Base-by-base conservation (phyloP, 2,888 invertebrate genomes). In the Sclerodermus sp. region DNA sequence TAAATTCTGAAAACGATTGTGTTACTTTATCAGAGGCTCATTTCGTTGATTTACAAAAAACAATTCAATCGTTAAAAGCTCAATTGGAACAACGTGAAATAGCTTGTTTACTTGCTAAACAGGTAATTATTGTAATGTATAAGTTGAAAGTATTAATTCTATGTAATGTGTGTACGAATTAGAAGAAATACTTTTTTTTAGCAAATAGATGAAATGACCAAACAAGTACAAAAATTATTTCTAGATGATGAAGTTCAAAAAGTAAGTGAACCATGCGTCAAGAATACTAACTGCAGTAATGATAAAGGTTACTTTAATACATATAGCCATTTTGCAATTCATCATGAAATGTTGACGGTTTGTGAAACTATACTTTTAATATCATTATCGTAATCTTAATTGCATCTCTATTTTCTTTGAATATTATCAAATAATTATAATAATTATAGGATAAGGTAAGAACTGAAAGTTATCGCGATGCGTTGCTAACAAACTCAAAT, bases 311-410 rank as follows among this genome's bases (percentile, higher is more conserved):
- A 91, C 76, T 91, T 91, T 60, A 87, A 83, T 68, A 89, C 91
- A 1, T 96, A 96, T 71, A 87, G 92, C 44, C 94, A 95, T 79
- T 93, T 91, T 79, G 87, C 89, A 16, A 96, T 96, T 68, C 97
- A 97, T 79, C 88, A 92, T 72, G 93, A 94, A 71, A 97, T 97
- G 97, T 82, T 97, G 32, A 89, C 89, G 70, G 89, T 89, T 80
- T 76, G 60, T 63, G 45, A n/a, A 46, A 34, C 10, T 34, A 23
- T 5, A 23, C 12, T 8, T 34, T 8, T 4, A 34, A 34, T 8
- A 4, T 34, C 10, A 12, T 13, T 4, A 34, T n/a, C n/a, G n/a
- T n/a, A 37, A 36, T 13, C 13, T 34, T 3, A 23, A 13, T 38
- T 14, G 17, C 2, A n/a, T 31, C 37, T 8, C n/a, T n/a, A n/a